Percentiles rank a stretch among this genome's conserved stretches.
These are phyloP conservation scores for Corticium candelabrum DNA, from an alignment of 37 sponge, comb jelly and placozoan species.

Conservation along the genomic window DNA sequence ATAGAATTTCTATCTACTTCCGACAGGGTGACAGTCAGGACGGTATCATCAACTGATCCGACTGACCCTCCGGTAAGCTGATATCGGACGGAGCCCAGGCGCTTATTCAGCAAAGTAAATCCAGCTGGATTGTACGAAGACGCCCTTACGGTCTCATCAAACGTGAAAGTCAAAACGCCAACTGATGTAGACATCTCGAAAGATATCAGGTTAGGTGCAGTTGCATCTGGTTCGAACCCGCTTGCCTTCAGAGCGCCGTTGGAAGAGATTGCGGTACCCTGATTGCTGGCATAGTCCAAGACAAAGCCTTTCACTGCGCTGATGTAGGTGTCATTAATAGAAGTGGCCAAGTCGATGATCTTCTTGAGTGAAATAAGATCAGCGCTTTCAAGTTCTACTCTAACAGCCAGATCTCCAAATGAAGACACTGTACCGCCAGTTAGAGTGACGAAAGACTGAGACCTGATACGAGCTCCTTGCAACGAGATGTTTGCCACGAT, in stretches of 20 bases:
- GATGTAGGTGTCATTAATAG: slow-evolving; percentile 44
- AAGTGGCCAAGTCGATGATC: slow-evolving; percentile 19
- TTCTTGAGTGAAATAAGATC: slow-evolving; percentile 56
- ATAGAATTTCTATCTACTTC: slow-evolving; percentile 51
- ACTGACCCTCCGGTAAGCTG: neutral
- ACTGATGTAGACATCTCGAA: slow-evolving; percentile 49
- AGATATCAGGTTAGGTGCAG: slow-evolving; percentile 32
- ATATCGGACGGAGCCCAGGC: neutral
- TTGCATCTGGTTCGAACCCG: slow-evolving; percentile 39
- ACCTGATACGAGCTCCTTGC: neutral
- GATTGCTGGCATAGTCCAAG: slow-evolving; percentile 32
- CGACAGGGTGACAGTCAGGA: slow-evolving; percentile 31
- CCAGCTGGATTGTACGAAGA: slow-evolving; percentile 35
- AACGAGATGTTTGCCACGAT: neutral
- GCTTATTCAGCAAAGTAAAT: slow-evolving; percentile 31
- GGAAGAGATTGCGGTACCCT: slow-evolving; percentile 17
- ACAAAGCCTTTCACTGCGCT: slow-evolving; percentile 32
- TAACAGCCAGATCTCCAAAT: neutral
- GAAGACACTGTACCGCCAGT: slow-evolving; percentile 42
- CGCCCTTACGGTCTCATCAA: slow-evolving; percentile 45
- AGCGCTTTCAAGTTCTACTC: neutral
- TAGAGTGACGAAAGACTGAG: slow-evolving; percentile 23
- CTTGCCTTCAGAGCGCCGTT: slow-evolving; percentile 42
- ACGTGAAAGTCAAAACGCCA: slow-evolving; percentile 52
- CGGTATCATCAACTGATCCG: neutral